A percentile compares a stretch with the other conserved stretches of the same genome.
These are phyloP conservation scores for Byasa hedistus DNA, from an alignment of 2,888 invertebrate species.

Conservation along the genomic window DNA sequence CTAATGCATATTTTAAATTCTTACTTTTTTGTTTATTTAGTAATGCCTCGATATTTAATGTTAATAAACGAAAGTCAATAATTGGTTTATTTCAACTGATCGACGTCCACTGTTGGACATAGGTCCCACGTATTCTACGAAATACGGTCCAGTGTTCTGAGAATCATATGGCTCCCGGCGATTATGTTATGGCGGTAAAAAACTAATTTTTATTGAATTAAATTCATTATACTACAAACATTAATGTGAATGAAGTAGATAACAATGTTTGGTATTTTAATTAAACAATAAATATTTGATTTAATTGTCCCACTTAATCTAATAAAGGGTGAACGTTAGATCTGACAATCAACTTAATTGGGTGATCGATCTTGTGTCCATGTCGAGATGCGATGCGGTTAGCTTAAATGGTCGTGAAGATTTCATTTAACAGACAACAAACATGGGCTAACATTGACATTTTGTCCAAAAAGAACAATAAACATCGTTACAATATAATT, in stretches of 20 bases:
- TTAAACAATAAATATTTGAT: background rate
- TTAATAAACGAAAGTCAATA: no score
- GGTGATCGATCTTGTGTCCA: constrained; percentile 10
- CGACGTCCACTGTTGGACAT: no score
- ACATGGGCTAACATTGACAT: background rate
- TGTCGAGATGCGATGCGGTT: constrained; percentile 14
- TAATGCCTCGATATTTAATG: no score
- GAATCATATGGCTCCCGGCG: no score
- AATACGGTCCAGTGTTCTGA: no score
- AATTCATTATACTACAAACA: no score
- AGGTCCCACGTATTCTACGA: no score
- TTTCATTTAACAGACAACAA: constrained; percentile 8
- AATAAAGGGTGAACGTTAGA: constrained; percentile 4
- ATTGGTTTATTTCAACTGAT: background rate
- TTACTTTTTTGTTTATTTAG: constrained; percentile 3
- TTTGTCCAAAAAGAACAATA: no score
- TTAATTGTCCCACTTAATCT: background rate
- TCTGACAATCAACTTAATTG: constrained; percentile 16
- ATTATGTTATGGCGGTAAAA: no score
- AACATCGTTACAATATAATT: no score
- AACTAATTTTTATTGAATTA: no score
- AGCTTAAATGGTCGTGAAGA: constrained; percentile 21
- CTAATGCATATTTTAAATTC: no score
- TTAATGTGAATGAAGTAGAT: background rate
- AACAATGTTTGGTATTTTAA: background rate